Evolutionary conservation across 2,113 vertebrate species (phyloP).

Genomic region (Caretta caretta): DNA sequence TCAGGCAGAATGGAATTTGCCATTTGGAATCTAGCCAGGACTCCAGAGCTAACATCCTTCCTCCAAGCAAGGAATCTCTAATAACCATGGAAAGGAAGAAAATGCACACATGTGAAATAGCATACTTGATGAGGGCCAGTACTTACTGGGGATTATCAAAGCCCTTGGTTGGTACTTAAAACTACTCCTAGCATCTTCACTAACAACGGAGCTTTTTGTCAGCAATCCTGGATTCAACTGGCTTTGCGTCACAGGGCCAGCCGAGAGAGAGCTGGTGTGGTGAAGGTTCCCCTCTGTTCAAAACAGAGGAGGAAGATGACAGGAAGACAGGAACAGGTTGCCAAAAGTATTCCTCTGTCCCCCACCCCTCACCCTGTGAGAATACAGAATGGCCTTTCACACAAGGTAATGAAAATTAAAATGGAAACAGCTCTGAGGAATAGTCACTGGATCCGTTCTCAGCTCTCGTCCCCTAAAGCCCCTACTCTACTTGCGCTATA

Average conservation of each 20-base stretch:
- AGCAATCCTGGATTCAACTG: background rate
- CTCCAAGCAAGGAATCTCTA: background rate
- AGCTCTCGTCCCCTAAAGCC: too few relatives aligned
- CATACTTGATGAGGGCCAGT: background rate
- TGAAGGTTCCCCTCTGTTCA: background rate
- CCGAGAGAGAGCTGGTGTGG: background rate
- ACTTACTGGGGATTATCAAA: constrained; percentile 21
- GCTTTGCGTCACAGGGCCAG: background rate
- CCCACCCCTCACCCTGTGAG: background rate
- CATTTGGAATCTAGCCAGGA: background rate
- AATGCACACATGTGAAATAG: constrained; percentile 8
- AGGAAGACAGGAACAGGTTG: background rate
- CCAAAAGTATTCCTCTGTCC: background rate
- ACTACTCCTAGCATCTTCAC: constrained; percentile 24
- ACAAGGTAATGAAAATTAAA: constrained; percentile 3
- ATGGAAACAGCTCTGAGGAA: background rate
- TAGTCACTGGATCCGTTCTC: background rate
- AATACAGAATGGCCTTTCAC: background rate
- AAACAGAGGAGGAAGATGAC: background rate
- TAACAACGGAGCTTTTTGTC: constrained; percentile 12
- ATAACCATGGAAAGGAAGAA: constrained; percentile 1
- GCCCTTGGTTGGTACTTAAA: constrained; percentile 36
- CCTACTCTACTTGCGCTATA: too few relatives aligned
- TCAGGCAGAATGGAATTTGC: background rate
- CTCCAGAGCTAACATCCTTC: background rate